Evolutionary conservation across 2,113 vertebrate genomes (phyloP).

Genomic region (Mobula hypostoma): DNA sequence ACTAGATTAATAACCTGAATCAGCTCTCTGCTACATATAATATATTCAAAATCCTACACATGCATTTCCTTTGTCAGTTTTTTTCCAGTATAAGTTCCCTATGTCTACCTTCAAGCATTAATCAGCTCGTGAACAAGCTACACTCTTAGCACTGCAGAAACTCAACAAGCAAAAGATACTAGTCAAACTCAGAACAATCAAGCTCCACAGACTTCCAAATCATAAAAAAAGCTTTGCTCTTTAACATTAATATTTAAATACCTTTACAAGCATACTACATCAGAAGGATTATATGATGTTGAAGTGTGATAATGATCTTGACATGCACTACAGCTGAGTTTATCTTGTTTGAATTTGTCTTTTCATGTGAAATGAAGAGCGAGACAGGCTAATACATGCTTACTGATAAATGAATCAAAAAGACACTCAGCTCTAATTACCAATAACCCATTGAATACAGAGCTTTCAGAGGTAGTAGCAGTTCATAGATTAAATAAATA

Average conservation of each 20-base stretch:
- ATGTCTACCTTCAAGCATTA: background rate
- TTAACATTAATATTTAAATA: too few relatives aligned
- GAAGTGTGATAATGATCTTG: background rate
- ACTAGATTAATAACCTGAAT: background rate
- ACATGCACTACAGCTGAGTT: background rate
- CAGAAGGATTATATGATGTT: background rate
- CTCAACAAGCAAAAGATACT: too few relatives aligned
- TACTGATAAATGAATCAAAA: background rate
- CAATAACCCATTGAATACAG: background rate
- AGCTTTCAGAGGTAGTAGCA: background rate
- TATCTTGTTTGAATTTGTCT: background rate
- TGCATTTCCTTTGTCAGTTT: background rate
- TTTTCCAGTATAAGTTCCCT: background rate
- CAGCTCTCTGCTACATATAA: background rate
- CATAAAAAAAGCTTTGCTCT: too few relatives aligned
- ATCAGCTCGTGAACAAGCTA: background rate
- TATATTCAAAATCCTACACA: background rate
- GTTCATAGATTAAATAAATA: background rate
- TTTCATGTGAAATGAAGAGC: background rate
- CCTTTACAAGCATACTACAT: too few relatives aligned
- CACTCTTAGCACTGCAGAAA: too few relatives aligned
- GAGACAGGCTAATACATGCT: background rate
- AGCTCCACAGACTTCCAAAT: too few relatives aligned
- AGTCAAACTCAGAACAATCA: too few relatives aligned
- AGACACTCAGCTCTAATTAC: background rate